A percentile compares a stretch with the other conserved stretches of the same genome.
phyloP scores from a whole-genome alignment of 2,113 vertebrate genomes.

The Ceyx margarethae region DNA sequence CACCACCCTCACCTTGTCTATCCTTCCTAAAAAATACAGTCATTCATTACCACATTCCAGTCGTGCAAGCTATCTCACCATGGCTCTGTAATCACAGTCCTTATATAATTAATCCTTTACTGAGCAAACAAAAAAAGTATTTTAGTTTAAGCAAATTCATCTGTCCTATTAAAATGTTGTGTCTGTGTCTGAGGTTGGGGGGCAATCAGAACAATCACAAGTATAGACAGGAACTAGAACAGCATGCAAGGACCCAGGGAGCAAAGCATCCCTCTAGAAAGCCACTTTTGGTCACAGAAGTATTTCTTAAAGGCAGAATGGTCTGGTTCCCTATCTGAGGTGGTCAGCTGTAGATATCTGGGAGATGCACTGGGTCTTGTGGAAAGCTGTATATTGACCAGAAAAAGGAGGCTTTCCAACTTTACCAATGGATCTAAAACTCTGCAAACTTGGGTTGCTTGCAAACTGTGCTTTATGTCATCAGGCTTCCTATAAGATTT shows the following conservation, averaged over 20 bases:
- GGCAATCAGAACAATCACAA: neutral
- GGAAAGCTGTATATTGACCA: neutral
- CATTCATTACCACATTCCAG: too few relatives aligned
- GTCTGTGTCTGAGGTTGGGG: neutral
- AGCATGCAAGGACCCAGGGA: neutral
- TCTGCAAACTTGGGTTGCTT: neutral
- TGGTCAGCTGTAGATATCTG: neutral
- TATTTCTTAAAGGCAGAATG: neutral
- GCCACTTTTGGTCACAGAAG: neutral
- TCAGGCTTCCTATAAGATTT: neutral
- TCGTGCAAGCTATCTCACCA: too few relatives aligned
- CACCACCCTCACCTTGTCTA: too few relatives aligned
- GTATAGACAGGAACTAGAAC: neutral
- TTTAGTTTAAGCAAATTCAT: neutral
- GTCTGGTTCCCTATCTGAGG: neutral
- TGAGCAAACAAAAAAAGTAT: neutral
- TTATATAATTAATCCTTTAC: too few relatives aligned
- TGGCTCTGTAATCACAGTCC: too few relatives aligned
- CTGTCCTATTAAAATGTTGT: neutral
- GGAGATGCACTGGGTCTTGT: neutral
- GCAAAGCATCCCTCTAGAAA: neutral
- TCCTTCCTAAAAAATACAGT: too few relatives aligned
- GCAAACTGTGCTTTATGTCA: neutral
- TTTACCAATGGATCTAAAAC: neutral
- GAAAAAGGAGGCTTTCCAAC: neutral